Evolutionary conservation across 2,888 invertebrate species (phyloP).

Genomic region (Himalopsyche tibetana): DNA sequence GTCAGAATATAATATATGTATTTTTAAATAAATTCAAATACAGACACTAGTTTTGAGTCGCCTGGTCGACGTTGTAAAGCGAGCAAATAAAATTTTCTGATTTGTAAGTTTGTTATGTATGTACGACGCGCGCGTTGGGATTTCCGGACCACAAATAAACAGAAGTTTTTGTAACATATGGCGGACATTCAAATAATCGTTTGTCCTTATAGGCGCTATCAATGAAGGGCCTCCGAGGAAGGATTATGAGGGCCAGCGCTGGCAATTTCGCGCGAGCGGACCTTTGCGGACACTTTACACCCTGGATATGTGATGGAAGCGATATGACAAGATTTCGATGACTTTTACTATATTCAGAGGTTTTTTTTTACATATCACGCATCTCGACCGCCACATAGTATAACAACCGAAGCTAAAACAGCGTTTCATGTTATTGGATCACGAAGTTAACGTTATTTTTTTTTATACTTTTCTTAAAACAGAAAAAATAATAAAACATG

Average conservation of each 20-base stretch:
- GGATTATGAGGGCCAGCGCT: neutral
- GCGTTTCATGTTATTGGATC: too few species aligned
- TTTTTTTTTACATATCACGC: neutral
- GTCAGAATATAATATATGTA: too few species aligned
- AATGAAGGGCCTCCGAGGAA: slow-evolving; percentile 26
- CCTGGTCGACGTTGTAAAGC: neutral
- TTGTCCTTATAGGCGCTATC: slow-evolving; percentile 34
- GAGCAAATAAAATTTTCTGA: slow-evolving; percentile 26
- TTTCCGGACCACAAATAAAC: slow-evolving; percentile 26
- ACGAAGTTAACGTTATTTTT: too few species aligned
- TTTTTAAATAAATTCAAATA: too few species aligned
- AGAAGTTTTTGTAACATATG: slow-evolving; percentile 26
- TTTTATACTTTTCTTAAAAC: too few species aligned
- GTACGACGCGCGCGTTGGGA: neutral
- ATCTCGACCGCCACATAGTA: neutral
- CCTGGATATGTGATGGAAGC: slow-evolving; percentile 24
- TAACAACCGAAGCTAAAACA: too few species aligned
- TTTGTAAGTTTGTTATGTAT: slow-evolving; percentile 21
- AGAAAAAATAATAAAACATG: too few species aligned
- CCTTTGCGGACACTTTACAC: slow-evolving; percentile 11
- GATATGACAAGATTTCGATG: slow-evolving; percentile 21
- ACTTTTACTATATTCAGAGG: neutral
- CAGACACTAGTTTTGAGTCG: neutral
- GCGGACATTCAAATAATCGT: slow-evolving; percentile 30
- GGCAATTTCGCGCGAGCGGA: neutral